These are phyloP conservation scores for Coptodon rendalli DNA, from an alignment of 2,113 vertebrate species.

Conservation along the genomic window DNA sequence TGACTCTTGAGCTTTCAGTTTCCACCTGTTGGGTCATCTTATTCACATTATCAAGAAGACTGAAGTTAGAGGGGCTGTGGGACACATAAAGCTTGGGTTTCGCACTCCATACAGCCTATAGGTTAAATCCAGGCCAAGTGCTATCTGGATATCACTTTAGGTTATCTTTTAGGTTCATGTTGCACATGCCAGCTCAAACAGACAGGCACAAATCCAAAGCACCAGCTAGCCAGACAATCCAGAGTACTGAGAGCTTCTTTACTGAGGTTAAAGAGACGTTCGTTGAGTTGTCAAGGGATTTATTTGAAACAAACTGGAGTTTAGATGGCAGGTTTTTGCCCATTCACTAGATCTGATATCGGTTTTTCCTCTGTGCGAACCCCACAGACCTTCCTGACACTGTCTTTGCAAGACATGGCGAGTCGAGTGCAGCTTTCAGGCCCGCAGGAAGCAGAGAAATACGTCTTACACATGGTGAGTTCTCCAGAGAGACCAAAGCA, in stretches of 20 bases:
- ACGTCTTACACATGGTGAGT: conserved; percentile 97
- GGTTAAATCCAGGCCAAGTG: not conserved
- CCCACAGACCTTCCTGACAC: conserved; percentile 92
- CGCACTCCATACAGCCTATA: not conserved
- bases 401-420: conserved; percentile 99
- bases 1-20: not conserved
- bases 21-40: not conserved
- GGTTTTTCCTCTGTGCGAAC: not conserved
- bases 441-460: conserved; percentile 97
- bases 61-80: not conserved
- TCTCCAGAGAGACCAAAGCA: not conserved
- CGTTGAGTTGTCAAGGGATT: not conserved
- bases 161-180: not conserved
- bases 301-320: not conserved
- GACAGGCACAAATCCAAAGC: not conserved
- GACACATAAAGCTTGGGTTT: not conserved
- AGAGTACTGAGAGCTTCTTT: not conserved
- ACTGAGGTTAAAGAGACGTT: not conserved
- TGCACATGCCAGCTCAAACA: not conserved
- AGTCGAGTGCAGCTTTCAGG: conserved; percentile 95
- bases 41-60: not conserved
- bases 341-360: not conserved
- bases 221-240: not conserved
- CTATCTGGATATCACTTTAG: not conserved
- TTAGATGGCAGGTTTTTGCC: not conserved